Evolutionary conservation across 2,888 invertebrate species (phyloP).

Genomic region (Xestobium rufovillosum): DNA sequence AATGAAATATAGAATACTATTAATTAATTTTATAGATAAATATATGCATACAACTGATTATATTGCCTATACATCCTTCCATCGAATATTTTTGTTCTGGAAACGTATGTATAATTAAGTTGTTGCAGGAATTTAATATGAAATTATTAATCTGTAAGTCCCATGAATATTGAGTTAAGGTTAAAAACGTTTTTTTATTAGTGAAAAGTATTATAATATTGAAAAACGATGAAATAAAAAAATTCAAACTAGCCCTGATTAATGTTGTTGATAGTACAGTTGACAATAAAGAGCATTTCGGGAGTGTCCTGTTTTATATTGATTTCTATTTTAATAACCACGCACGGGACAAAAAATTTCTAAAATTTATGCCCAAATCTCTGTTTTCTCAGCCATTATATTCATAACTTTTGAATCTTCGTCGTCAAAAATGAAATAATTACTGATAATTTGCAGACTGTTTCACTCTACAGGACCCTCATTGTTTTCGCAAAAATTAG

Average conservation of each 20-base stretch:
- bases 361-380: too few species aligned
- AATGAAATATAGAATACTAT: constrained; percentile 4
- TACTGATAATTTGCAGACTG: too few species aligned
- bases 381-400: too few species aligned
- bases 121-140: constrained; percentile 40
- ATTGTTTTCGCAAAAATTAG: too few species aligned
- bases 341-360: too few species aligned
- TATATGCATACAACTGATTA: constrained; percentile 13
- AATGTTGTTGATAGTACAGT: constrained; percentile 45
- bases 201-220: constrained; percentile 45
- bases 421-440: too few species aligned
- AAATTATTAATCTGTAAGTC: constrained; percentile 41
- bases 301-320: constrained; percentile 33
- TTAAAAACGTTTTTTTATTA: constrained; percentile 43
- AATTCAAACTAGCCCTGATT: constrained; percentile 44
- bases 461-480: too few species aligned
- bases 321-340: too few species aligned
- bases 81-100: constrained; percentile 38
- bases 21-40: too few species aligned
- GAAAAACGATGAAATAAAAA: constrained; percentile 45
- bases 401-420: too few species aligned
- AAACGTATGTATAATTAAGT: constrained; percentile 38
- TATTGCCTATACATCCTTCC: constrained; percentile 22
- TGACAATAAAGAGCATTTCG: constrained; percentile 46
- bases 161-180: constrained; percentile 41